Base-by-base conservation (phyloP, 2,113 vertebrate genomes). In the Ptilonorhynchus violaceus region DNA sequence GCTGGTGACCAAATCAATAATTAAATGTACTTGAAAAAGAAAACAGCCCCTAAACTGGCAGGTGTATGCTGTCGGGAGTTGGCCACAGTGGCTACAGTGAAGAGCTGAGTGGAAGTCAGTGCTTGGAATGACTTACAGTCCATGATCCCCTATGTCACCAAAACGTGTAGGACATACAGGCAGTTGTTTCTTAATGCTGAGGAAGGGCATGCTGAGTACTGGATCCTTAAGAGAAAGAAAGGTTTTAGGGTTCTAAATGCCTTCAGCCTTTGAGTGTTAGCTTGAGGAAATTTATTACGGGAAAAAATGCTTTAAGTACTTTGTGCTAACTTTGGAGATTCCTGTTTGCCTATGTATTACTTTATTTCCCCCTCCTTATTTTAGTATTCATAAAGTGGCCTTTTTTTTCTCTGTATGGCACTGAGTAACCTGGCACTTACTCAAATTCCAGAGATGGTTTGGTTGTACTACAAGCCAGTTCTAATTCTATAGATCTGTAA, bases 121-220 rank as follows among this genome's bases (percentile, higher is more conserved):
- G 42, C 70, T 89, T 67, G 31, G 14, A 33, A 13, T 50, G 20
- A 23, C 16, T 85, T 49, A 2, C 2, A 62, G 41, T 64, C n/a
- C 31, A 24, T 23, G 59, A 25, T 76, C 19, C 55, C 50, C 6
- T 23, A 1, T 27, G 35, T 62, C 47, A 35, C 16, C 3, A 10
- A 30, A 41, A 84, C 0, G 0, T 13, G 50, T 25, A 15, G 59
- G 44, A 11, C 0, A 0, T 7, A 5, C 0, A 3, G 22, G 25
- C 35, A 83, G 39, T 23, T 67, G 28, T 23, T 70, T 30, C 27
- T 17, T 35, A 1, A 22, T 13, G 52, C 27, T 44, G 11, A n/a
- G 73, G 10, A 70, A 41, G 35, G 25, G 17, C 30, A 13, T 66
- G 17, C 13, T 30, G 18, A 59, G 7, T 42, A n/a, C 20, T 62